Conservation (phyloP, 2,113 vertebrate species). For the Pelecanus crispus region DNA sequence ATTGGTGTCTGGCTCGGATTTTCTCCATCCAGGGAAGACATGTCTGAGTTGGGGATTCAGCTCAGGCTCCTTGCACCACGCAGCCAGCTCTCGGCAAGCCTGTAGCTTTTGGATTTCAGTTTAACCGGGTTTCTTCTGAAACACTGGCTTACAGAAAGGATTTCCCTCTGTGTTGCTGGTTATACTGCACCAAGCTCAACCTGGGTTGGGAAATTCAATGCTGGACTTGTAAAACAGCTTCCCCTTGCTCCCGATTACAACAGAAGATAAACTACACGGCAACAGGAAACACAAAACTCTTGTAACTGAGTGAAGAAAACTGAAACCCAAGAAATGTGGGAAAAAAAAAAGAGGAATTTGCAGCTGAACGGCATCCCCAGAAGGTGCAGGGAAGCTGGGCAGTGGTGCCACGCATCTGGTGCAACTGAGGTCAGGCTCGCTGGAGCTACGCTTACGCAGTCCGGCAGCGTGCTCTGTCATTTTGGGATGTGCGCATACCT, state of each 20-base stretch:
- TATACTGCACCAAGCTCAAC: not conserved
- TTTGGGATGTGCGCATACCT: not conserved
- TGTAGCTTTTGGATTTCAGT: not conserved
- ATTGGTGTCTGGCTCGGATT: not conserved
- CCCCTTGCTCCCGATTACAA: not conserved
- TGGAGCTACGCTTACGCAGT: not conserved
- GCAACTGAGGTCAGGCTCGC: not conserved
- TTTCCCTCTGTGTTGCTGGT: not conserved
- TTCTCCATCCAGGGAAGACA: not conserved
- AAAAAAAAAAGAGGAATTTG: not conserved
- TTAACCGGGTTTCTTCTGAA: not conserved
- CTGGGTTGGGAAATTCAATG: not conserved
- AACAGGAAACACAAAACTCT: not conserved
- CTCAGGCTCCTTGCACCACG: not conserved
- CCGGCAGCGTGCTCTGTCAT: not conserved
- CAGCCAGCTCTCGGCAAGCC: not conserved
- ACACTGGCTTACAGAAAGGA: not conserved
- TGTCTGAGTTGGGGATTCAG: not conserved
- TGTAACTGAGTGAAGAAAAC: fast-evolving
- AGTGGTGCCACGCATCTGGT: not conserved
- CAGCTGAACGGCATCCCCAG: not conserved
- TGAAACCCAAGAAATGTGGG: fast-evolving
- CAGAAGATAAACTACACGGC: not conserved
- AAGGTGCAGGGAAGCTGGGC: not conserved
- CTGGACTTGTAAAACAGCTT: not conserved